Evolutionary conservation across 2,888 invertebrate genomes (phyloP), one percentile per base, ranked within the genome.

Genomic region (Agrochola lychnidis): DNA sequence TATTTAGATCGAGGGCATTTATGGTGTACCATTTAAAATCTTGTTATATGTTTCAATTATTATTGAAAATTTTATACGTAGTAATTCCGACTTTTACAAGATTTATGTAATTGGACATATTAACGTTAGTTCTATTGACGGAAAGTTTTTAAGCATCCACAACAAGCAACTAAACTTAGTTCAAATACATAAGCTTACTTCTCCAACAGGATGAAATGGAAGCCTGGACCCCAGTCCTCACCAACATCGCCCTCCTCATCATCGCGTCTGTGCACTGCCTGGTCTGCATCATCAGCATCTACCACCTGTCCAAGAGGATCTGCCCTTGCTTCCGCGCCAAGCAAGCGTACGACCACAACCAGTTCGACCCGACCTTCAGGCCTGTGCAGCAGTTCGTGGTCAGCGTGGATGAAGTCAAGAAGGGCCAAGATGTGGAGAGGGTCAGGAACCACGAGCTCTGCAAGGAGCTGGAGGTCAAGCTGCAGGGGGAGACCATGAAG

Each of bases 171-270:
- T 56, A n/a, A 56, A n/a, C 25, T 57, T 7, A 25, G 25, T 14
- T 57, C 25, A 25, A 25, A 57, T 6, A 25, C 25, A 25, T 57
- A 12, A 14, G 14, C n/a, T 25, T 5, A 16, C 9, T 61, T 0
- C 83, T 86, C 72, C 94, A 89, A 72, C 95, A 95, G 92, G 97
- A 97, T 91, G 97, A 97, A 87, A 95, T 95, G 95, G 93, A 94
- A 83, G 97, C 96, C 0, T 97, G 97, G 97, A 96, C 97, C 2
- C 97, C 97, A 0, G 96, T 98, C 66, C 93, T 98, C 48, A 97
- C 97, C 19, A 98, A 97, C 93, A 96, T 97, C 76, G 97, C 97
- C 0, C 93, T 98, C 10, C 95, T 98, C 68, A 94, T 97, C 82
- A 96, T 97, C 40, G 97, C 97, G 16, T 92, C 96, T 0, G 94